A percentile compares a stretch with the other conserved stretches of the same genome.
phyloP scores from a whole-genome alignment of 2,797 vertebrate genomes.

The Chaenodraco wilsoni region DNA sequence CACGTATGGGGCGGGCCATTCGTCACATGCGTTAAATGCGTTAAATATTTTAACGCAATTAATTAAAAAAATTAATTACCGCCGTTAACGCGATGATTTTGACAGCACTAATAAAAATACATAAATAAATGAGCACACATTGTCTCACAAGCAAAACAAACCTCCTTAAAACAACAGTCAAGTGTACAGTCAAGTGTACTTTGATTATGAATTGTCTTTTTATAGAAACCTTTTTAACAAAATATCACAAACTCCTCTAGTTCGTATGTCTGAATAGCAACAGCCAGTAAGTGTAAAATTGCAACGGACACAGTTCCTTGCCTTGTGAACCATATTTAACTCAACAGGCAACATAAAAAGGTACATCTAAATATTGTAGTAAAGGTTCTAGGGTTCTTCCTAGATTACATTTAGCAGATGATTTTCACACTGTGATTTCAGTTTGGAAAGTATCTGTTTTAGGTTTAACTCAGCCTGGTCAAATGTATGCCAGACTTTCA shows the following conservation, averaged over 20 bases:
- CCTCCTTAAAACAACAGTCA: too few species aligned
- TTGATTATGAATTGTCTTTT: neutral
- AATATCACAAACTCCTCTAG: neutral
- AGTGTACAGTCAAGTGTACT: too few species aligned
- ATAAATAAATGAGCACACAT: too few species aligned
- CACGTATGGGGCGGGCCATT: too few species aligned
- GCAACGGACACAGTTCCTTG: neutral
- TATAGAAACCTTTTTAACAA: neutral
- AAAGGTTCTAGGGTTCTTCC: neutral
- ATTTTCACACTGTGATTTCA: neutral
- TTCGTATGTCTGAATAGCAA: neutral
- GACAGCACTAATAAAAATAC: too few species aligned
- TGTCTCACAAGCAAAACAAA: too few species aligned
- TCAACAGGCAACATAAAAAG: neutral
- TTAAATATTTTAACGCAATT: too few species aligned
- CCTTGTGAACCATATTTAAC: neutral
- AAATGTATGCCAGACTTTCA: neutral
- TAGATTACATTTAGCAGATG: neutral
- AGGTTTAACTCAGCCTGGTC: neutral
- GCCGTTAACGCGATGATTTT: too few species aligned
- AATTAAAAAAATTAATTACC: too few species aligned
- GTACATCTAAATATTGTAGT: neutral
- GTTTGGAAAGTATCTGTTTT: constrained; percentile 3
- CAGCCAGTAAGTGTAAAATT: neutral
- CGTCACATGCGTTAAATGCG: too few species aligned